Evolutionary conservation across 2,888 invertebrate genomes (phyloP).

Genomic region (Sabellastarte sp.): DNA sequence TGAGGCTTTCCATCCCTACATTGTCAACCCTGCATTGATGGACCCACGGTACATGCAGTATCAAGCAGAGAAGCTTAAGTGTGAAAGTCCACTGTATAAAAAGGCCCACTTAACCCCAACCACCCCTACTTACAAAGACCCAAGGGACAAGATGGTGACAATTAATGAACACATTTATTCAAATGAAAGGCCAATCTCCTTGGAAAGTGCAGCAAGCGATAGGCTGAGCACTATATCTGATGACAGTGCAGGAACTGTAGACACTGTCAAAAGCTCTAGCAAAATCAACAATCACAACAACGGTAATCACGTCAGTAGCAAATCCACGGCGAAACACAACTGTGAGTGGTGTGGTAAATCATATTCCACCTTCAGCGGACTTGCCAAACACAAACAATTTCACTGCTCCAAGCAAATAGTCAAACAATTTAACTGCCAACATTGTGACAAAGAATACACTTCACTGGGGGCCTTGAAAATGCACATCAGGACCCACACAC

Average conservation of each 20-base stretch:
- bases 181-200: not conserved
- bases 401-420: not conserved
- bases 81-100: not conserved
- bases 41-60: not conserved
- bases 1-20: not conserved
- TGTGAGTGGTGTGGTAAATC: not conserved
- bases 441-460: conserved; percentile 93
- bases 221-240: not conserved
- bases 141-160: not conserved
- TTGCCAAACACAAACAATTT: not conserved
- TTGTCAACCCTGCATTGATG: not conserved
- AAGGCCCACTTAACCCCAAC: not conserved
- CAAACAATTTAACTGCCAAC: conserved; percentile 83
- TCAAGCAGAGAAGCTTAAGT: not conserved
- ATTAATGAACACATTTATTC: not conserved
- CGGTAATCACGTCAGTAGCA: too few species aligned
- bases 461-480: conserved; percentile 94
- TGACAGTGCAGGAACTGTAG: not conserved
- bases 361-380: not conserved
- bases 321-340: too few species aligned
- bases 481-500: conserved; percentile 96
- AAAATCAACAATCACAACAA: not conserved
- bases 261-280: not conserved
- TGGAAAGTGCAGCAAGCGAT: not conserved
- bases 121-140: too few species aligned